Evolutionary conservation across 2,888 invertebrate species (phyloP), one percentile per base, ranked within the genome.

Genomic region (Formica aserva): DNA sequence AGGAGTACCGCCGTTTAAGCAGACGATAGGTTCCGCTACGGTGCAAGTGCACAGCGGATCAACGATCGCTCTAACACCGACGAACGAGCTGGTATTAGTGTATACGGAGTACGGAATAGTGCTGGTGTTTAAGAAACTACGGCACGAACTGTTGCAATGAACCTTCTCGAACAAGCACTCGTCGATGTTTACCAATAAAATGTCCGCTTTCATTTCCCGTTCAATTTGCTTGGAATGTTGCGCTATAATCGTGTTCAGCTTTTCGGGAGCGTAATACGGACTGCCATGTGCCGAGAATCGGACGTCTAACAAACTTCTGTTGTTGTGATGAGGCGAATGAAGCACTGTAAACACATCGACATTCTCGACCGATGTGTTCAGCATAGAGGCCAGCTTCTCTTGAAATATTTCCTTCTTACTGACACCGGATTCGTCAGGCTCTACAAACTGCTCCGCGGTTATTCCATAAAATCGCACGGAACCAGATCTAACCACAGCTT

Each of bases 331-430:
- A 1, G 96, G 96, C 22, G 97, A 97, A 89, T 96, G 96, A 45
- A 98, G 96, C 1, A 99, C 98, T 0, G 99, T 99, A 94, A 99
- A 99, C 0, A 99, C 97, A 93, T 99, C 98, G 0, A 99, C 98
- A 93, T 98, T 98, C 69, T 97, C 96, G 82, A 96, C 93, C 0
- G 97, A 97, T 0, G 97, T 97, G 92, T 98, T 98, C 90, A 98
- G 96, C 71, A 98, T 96, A 85, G 96, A 95, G 0, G 98, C 96
- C 76, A 98, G 94, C 71, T 96, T 95, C 41, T 95, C 94, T 85
- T 96, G 96, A 15, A 97, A 95, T n/a, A 96, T 95, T 91, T 97
- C 97, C 93, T 97, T 97, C 92, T 97, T 97, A 94, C 97, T 98
- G 45, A 96, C 95, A 48, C 96, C 96, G 95, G 95, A 95, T 60